These are phyloP conservation scores for Tenrec ecaudatus DNA, from an alignment of 2,113 vertebrate species.

Conservation along the genomic window DNA sequence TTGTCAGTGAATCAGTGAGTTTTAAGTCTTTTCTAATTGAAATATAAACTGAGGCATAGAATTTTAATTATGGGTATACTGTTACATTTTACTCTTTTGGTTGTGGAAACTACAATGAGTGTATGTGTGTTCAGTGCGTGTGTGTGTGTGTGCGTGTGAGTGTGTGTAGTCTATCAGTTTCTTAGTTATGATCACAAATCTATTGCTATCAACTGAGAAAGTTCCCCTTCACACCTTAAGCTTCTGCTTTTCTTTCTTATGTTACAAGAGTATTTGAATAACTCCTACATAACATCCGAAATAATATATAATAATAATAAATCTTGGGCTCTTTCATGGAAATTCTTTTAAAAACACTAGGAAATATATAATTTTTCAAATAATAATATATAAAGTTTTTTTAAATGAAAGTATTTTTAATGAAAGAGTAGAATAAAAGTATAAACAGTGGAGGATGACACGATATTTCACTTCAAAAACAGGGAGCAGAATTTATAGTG, in stretches of 20 bases:
- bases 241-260: background rate
- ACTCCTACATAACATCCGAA: background rate
- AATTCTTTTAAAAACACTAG: background rate
- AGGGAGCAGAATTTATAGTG: constrained; percentile 48
- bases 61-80: background rate
- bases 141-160: background rate
- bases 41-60: constrained; percentile 19
- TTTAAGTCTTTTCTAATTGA: constrained; percentile 17
- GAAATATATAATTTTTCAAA: background rate
- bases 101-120: constrained; percentile 48
- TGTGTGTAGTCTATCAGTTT: constrained; percentile 58
- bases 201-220: background rate
- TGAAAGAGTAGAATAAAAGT: background rate
- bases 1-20: constrained; percentile 49
- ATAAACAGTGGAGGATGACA: background rate
- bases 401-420: background rate
- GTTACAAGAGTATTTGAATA: background rate
- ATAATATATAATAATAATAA: constrained; percentile 4
- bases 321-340: background rate
- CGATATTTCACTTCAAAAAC: constrained; percentile 63
- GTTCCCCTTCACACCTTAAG: background rate
- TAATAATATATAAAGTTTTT: background rate
- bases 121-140: too few species aligned
- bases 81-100: constrained; percentile 37
- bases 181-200: constrained; percentile 17